Percentiles rank a stretch among this genome's conserved stretches.
These are phyloP conservation scores for Gerris buenoi DNA, from an alignment of 1,140 invertebrate species.

Conservation along the genomic window DNA sequence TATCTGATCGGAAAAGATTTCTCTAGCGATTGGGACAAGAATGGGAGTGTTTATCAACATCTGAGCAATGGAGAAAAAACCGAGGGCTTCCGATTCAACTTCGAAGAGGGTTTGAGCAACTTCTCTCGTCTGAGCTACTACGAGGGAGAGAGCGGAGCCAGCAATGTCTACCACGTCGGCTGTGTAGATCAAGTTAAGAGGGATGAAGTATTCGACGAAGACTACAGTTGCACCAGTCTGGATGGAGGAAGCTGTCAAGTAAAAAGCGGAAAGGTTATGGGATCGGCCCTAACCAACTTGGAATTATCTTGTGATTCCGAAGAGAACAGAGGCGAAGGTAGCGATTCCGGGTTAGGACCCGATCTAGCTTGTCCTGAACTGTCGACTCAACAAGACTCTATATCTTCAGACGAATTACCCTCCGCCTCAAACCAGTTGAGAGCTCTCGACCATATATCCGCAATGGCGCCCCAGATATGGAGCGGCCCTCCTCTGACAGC, in stretches of 20 bases:
- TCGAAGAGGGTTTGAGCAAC: neutral
- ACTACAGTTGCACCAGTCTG: neutral
- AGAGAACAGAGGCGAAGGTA: constrained; percentile 50
- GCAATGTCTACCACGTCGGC: neutral
- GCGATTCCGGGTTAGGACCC: constrained; percentile 55
- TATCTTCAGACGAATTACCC: constrained; percentile 4
- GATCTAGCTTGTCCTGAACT: constrained; percentile 18
- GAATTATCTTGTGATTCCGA: neutral
- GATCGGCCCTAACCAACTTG: neutral
- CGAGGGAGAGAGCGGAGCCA: neutral
- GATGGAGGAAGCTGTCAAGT: neutral
- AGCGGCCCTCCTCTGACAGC: no score
- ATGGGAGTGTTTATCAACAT: neutral
- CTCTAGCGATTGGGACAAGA: neutral
- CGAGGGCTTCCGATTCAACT: neutral
- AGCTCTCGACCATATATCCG: constrained; percentile 5
- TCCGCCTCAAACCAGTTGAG: neutral
- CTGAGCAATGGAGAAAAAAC: neutral
- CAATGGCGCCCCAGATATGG: no score
- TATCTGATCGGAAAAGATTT: neutral
- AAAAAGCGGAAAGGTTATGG: neutral
- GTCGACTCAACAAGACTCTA: neutral
- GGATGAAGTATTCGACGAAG: neutral
- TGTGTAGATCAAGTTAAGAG: neutral
- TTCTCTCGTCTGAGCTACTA: neutral